Evolutionary conservation across 2,797 vertebrate genomes (phyloP).

Genomic region (Melanotaenia pygmaea): DNA sequence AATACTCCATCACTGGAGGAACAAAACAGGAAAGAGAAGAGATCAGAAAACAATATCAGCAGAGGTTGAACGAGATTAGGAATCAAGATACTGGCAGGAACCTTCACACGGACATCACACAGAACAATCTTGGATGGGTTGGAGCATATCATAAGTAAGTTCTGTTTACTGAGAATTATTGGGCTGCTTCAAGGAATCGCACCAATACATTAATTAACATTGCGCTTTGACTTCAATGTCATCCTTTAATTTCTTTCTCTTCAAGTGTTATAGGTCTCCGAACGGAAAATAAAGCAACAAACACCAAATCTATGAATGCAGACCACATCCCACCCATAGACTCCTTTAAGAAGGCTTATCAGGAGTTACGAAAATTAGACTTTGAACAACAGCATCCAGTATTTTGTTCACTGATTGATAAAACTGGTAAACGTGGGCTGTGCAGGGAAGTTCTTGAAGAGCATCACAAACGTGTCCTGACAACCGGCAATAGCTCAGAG

Average conservation of each 20-base stretch:
- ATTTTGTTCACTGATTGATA: background rate
- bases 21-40: background rate
- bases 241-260: background rate
- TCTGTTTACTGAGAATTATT: background rate
- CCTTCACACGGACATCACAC: background rate
- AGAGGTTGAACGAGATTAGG: background rate
- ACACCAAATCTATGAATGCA: slow-evolving; percentile 5
- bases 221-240: no score
- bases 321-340: slow-evolving; percentile 20
- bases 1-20: slow-evolving; percentile 11
- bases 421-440: background rate
- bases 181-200: no score
- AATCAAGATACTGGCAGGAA: background rate
- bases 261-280: background rate
- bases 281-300: background rate
- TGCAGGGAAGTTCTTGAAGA: slow-evolving; percentile 18
- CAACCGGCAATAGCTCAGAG: slow-evolving; percentile 1
- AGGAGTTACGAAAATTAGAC: no score
- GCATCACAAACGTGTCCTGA: slow-evolving; percentile 6
- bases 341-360: background rate
- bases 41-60: background rate
- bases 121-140: background rate
- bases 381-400: background rate
- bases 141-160: slow-evolving; percentile 3
- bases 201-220: no score